Conservation (phyloP, 2,888 invertebrate genomes). For the Blera fallax region DNA sequence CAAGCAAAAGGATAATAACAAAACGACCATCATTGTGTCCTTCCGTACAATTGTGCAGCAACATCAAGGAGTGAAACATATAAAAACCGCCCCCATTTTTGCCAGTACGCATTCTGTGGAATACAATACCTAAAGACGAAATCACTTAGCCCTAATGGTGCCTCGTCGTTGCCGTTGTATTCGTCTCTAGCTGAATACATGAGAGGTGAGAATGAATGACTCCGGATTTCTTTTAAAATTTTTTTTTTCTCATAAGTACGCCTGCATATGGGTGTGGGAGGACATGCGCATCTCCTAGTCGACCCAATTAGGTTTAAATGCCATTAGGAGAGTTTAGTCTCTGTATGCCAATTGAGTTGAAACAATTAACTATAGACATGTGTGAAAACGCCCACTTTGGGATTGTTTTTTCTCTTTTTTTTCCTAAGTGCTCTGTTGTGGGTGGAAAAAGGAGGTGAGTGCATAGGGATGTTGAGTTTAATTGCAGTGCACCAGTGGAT, state of each 20-base stretch:
- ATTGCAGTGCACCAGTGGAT: constrained; percentile 52
- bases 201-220: constrained; percentile 71
- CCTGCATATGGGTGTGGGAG: constrained; percentile 35
- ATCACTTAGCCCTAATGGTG: constrained; percentile 72
- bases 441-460: background rate
- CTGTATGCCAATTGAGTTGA: constrained; percentile 61
- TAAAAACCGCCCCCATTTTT: constrained; percentile 56
- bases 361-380: constrained; percentile 62
- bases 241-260: background rate
- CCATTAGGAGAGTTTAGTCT: constrained; percentile 56
- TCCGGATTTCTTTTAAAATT: constrained; percentile 26
- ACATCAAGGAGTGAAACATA: constrained; percentile 28
- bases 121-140: constrained; percentile 61
- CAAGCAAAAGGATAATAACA: constrained; percentile 44
- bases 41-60: constrained; percentile 65
- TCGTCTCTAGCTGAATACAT: constrained; percentile 49
- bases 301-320: constrained; percentile 72
- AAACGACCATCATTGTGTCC: constrained; percentile 64
- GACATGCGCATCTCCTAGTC: constrained; percentile 68
- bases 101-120: constrained; percentile 29
- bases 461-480: constrained; percentile 22
- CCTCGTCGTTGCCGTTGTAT: constrained; percentile 55
- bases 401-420: constrained; percentile 9
- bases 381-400: constrained; percentile 69
- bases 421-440: background rate